Conservation (phyloP, 2,113 vertebrate species). For the Apteryx owenii region DNA sequence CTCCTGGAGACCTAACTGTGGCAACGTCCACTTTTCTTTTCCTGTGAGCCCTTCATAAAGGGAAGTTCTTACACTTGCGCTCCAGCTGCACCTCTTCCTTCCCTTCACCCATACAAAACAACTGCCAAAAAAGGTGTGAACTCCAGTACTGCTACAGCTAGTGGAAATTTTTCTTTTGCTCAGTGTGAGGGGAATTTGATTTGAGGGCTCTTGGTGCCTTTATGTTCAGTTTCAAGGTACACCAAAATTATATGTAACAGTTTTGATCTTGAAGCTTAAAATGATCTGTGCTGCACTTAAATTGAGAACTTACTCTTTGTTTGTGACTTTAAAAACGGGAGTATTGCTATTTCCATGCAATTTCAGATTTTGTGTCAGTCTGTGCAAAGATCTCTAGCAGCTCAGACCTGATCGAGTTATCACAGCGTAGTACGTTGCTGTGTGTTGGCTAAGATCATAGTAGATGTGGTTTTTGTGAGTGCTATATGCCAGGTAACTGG, state of each 20-base stretch:
- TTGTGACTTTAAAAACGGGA: neutral
- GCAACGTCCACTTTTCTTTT: neutral
- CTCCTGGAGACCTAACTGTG: neutral
- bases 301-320: neutral
- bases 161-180: neutral
- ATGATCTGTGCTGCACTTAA: neutral
- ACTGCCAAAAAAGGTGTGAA: neutral
- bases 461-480: neutral
- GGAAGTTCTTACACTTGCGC: neutral
- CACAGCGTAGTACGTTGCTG: neutral
- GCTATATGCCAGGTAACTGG: neutral
- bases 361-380: neutral
- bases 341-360: neutral
- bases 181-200: neutral
- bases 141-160: neutral
- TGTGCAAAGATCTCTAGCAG: neutral
- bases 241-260: neutral
- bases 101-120: neutral
- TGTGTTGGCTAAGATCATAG: neutral
- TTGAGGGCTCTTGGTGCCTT: neutral
- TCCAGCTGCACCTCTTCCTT: neutral
- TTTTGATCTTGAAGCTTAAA: neutral
- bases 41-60: neutral
- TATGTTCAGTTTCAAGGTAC: neutral
- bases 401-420: neutral